phyloP scores from a whole-genome alignment of 1,140 invertebrate genomes.

The Melipona quadrifasciata region DNA sequence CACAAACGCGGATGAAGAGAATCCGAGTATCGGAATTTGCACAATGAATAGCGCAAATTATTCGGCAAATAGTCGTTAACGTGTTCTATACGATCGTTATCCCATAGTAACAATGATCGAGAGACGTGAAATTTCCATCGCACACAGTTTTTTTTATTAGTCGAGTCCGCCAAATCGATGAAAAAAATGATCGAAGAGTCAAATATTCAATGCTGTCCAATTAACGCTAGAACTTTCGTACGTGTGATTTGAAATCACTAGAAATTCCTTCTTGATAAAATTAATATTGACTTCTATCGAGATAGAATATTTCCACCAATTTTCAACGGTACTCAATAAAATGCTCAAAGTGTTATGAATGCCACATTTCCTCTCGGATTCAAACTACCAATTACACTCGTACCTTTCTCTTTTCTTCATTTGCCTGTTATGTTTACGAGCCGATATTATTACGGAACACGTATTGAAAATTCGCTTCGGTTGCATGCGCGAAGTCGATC shows the following conservation, averaged over 20 bases:
- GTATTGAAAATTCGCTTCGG: constrained; percentile 5
- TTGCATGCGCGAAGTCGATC: neutral
- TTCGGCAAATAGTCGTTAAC: neutral
- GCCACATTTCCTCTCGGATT: neutral
- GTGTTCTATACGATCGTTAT: neutral
- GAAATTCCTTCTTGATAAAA: too few species aligned
- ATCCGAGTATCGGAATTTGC: neutral
- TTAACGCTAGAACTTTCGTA: too few species aligned
- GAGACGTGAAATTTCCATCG: neutral
- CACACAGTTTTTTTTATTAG: neutral
- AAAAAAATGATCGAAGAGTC: too few species aligned
- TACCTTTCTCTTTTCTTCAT: neutral
- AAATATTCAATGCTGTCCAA: too few species aligned
- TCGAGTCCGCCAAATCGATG: neutral
- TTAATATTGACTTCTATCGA: too few species aligned
- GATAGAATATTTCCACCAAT: too few species aligned
- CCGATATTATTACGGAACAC: constrained; percentile 63
- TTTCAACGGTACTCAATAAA: neutral
- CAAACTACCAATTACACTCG: neutral
- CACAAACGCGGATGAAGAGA: neutral
- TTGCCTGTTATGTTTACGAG: constrained; percentile 37
- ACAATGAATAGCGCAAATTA: neutral
- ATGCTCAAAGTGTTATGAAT: neutral
- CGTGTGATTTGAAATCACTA: too few species aligned
- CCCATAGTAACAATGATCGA: neutral